Evolutionary conservation across 2,113 vertebrate genomes (phyloP).

Genomic region (Hypocryptadius cinnamomeus): DNA sequence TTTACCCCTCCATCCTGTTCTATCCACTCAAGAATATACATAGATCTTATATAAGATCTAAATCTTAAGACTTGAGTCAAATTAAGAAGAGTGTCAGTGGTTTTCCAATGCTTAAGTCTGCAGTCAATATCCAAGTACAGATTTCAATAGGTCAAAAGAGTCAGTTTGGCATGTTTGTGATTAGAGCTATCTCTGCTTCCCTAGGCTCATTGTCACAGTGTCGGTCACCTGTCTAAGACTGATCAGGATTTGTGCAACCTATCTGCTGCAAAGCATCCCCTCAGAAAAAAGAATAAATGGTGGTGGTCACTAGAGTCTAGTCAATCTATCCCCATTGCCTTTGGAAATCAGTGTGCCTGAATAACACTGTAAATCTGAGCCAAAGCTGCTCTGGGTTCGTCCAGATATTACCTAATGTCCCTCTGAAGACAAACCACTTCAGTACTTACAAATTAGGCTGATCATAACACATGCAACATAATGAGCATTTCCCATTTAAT

Average conservation of each 20-base stretch:
- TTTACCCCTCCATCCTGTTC: background rate
- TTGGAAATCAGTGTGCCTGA: background rate
- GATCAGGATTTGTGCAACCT: background rate
- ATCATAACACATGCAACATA: slow-evolving; percentile 16
- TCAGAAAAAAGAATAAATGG: background rate
- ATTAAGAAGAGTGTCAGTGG: background rate
- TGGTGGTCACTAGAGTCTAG: background rate
- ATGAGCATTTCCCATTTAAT: slow-evolving; percentile 14
- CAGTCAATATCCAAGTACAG: background rate
- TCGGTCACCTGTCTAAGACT: background rate
- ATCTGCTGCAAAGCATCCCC: background rate
- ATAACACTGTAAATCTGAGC: background rate
- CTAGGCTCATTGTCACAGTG: fast-evolving
- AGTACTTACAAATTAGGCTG: slow-evolving; percentile 8
- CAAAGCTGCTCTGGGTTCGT: background rate
- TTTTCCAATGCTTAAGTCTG: background rate
- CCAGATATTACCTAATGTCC: background rate
- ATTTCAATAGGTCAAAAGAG: background rate
- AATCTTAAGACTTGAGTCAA: background rate
- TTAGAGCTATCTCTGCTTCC: background rate
- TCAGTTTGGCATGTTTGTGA: background rate
- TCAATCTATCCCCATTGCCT: background rate
- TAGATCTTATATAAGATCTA: background rate
- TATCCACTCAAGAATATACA: background rate
- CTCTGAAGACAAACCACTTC: background rate